Base-by-base conservation (phyloP, 2,797 vertebrate genomes). In the Galaxias olidus region DNA sequence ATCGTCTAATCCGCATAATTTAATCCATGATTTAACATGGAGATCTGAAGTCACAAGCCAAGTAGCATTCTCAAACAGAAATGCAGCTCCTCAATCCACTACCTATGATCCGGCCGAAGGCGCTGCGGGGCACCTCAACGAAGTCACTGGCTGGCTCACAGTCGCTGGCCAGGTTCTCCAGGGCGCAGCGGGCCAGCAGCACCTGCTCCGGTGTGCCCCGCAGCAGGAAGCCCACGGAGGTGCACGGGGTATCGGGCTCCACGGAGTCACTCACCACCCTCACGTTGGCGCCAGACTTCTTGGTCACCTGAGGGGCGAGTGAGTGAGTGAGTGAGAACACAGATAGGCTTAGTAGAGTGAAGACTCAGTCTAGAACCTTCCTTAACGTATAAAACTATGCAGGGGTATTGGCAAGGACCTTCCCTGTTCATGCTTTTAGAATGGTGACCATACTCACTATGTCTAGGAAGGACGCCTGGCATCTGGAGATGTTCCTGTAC, bases 81-180 rank as follows among this genome's bases (percentile, higher is more conserved):
- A 12, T 18, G 11, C 51, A 53, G 17, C 1, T 4, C 6, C 17
- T 17, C 8, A 52, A 10, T 56, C 12, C 14, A 4, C 66, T 92
- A 97, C 96, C 95, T 78, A 98, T 97, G 56, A 98, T 94, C 41
- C 94, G 92, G 48, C 95, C 93, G 14, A 97, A 87, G 0, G 94
- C 92, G 0, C 88, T 87, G 65, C 91, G 89, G 4, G 96, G 95
- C 59, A 98, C 93, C 0, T 85, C 84, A 45, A 98, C 73, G 70
- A 90, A 76, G 65, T 95, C 94, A 0, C 69, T 74, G 69, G 94
- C 80, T 0, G 85, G 88, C 30, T 88, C 71, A 50, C 82, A 92
- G 60, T 95, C 92, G 0, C 55, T 80, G 76, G 91, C 86, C 67
- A 97, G 86, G 69, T 89, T 91, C 54, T 94, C 91, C 66, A 96